phyloP scores from a whole-genome alignment of 2,113 vertebrate species.

The Conger conger region DNA sequence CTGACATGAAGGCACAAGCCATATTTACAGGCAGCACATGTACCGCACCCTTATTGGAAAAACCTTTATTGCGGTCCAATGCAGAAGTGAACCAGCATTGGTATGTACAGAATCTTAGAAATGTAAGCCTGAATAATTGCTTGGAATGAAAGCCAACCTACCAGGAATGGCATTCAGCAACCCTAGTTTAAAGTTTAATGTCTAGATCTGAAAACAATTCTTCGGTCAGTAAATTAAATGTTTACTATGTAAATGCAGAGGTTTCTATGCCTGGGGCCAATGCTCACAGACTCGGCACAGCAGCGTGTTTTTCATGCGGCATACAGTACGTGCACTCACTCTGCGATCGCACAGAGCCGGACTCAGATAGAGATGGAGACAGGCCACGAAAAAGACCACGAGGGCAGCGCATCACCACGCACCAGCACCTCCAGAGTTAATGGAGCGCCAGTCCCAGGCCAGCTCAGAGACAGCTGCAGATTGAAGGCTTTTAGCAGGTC shows the following conservation, averaged over 20 bases:
- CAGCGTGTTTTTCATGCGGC: too few species aligned
- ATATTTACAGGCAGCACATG: too few species aligned
- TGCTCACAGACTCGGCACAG: too few species aligned
- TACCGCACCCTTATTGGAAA: too few species aligned
- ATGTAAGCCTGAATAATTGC: too few species aligned
- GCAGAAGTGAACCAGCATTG: too few species aligned
- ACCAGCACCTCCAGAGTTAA: background rate
- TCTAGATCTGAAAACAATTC: background rate
- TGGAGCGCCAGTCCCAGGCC: background rate
- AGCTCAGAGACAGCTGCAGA: background rate
- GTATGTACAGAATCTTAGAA: too few species aligned
- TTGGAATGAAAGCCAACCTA: too few species aligned
- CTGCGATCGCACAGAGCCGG: background rate
- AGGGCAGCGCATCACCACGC: background rate
- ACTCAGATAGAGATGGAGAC: background rate
- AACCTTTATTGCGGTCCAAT: too few species aligned
- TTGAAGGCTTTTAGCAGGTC: background rate
- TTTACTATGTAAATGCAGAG: background rate
- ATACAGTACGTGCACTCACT: background rate
- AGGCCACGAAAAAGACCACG: background rate
- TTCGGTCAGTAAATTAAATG: background rate
- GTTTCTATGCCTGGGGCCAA: background rate
- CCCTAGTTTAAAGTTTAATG: too few species aligned
- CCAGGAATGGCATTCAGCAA: too few species aligned
- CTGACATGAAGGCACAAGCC: too few species aligned